These are phyloP conservation scores for Nycteola revayana DNA, from an alignment of 2,888 invertebrate species.

Conservation along the genomic window DNA sequence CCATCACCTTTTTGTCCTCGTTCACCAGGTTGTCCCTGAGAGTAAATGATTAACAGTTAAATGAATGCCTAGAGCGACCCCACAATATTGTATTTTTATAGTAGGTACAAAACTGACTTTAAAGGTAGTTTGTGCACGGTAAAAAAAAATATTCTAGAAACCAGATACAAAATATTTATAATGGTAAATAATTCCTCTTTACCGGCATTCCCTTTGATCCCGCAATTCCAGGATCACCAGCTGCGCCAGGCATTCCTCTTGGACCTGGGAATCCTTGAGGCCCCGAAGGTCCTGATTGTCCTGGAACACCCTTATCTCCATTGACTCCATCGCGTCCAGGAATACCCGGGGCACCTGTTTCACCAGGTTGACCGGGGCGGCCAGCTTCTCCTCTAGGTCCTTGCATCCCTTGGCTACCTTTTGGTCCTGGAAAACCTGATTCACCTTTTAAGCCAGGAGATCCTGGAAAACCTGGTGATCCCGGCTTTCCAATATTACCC, in stretches of 20 bases:
- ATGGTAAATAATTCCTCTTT: too few species aligned
- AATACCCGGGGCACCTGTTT: constrained; percentile 87
- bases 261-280: constrained; percentile 92
- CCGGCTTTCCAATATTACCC: constrained; percentile 91
- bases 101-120: too few species aligned
- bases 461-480: constrained; percentile 93
- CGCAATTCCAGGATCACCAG: constrained; percentile 87
- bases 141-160: too few species aligned
- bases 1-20: constrained; percentile 90
- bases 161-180: too few species aligned
- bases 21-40: constrained; percentile 89
- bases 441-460: constrained; percentile 91
- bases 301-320: constrained; percentile 90
- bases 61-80: too few species aligned
- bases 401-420: constrained; percentile 91
- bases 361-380: constrained; percentile 89
- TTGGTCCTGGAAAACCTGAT: constrained; percentile 87
- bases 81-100: too few species aligned
- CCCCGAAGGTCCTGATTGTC: constrained; percentile 87
- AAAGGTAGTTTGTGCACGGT: too few species aligned
- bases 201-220: constrained; percentile 90
- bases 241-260: constrained; percentile 87
- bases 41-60: too few species aligned
- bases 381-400: constrained; percentile 92
- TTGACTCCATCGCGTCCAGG: constrained; percentile 91